Conservation (phyloP, 64 coral and sea anemone genomes). For the Hydrozoanthus tunicans region DNA sequence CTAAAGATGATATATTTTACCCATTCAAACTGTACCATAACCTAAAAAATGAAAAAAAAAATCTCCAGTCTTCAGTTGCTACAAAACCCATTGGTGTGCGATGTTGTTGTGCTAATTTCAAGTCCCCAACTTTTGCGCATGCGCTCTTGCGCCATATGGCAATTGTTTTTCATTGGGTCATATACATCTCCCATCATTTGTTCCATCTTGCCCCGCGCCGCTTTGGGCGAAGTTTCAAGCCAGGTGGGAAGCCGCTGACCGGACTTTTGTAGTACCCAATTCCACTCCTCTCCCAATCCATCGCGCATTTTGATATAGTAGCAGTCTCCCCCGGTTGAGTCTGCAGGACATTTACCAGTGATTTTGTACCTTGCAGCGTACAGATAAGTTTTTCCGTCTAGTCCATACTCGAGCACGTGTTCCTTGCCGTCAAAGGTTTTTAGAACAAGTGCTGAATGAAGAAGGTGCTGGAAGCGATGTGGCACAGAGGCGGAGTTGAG, state of each 20-base stretch:
- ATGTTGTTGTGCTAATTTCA: conserved; percentile 22
- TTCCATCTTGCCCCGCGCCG: conserved; percentile 52
- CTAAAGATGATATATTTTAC: no score
- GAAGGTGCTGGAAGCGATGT: conserved; percentile 20
- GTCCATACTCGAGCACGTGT: conserved; percentile 38
- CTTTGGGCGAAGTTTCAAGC: conserved; percentile 33
- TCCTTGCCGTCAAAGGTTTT: conserved; percentile 29
- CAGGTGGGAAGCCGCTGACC: conserved; percentile 30
- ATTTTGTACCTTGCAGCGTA: conserved; percentile 39
- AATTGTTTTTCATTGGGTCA: conserved; percentile 52
- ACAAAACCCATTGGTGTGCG: conserved; percentile 2
- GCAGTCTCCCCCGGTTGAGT: conserved; percentile 6
- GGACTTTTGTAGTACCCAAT: conserved; percentile 34
- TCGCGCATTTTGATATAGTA: conserved; percentile 57
- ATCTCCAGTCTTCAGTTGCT: neutral
- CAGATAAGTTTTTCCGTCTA: conserved; percentile 37
- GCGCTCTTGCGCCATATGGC: conserved; percentile 57
- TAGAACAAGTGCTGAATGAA: conserved; percentile 49
- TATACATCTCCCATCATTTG: conserved; percentile 48
- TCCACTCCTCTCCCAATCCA: conserved; percentile 41
- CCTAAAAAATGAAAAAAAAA: neutral
- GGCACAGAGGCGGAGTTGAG: conserved; percentile 22
- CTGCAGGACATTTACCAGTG: conserved; percentile 30
- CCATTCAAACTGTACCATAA: no score
- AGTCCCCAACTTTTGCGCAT: conserved; percentile 51